Conservation (phyloP, 2,888 invertebrate species). For the Tenthredo mesomela region DNA sequence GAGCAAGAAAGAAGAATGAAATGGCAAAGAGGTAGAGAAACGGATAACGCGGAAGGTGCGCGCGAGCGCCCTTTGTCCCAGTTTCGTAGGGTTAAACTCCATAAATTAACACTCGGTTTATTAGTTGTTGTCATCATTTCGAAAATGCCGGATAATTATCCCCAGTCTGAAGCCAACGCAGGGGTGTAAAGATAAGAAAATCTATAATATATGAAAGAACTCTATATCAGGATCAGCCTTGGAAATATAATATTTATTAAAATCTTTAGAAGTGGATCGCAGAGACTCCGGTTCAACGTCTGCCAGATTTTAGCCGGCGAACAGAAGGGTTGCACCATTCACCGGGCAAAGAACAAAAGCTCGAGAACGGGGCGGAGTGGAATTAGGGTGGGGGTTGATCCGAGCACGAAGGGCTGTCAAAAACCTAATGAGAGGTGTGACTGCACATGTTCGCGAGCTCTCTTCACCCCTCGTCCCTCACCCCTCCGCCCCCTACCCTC, state of each 20-base stretch:
- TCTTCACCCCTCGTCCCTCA: constrained; percentile 24
- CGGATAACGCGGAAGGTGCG: not conserved
- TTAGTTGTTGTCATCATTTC: constrained; percentile 60
- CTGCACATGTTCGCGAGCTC: constrained; percentile 75
- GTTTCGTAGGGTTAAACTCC: constrained; percentile 54
- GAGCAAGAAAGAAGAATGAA: constrained; percentile 15
- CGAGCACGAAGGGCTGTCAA: constrained; percentile 77
- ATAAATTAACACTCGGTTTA: constrained; percentile 66
- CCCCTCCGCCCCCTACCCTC: constrained; percentile 58
- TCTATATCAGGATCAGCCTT: not conserved
- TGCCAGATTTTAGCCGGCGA: constrained; percentile 31
- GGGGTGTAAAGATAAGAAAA: not conserved
- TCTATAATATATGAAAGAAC: not conserved
- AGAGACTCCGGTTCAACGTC: not conserved
- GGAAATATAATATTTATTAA: constrained; percentile 18
- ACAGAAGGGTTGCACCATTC: constrained; percentile 51
- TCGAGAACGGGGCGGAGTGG: constrained; percentile 46
- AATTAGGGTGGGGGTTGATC: constrained; percentile 73
- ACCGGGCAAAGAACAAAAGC: constrained; percentile 49
- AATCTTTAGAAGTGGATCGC: constrained; percentile 1
- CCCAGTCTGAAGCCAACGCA: not conserved
- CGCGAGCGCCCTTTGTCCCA: constrained; percentile 59
- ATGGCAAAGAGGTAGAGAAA: not conserved
- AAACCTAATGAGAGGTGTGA: constrained; percentile 78
- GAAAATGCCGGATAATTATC: constrained; percentile 50